Base-by-base conservation (phyloP, 2,888 invertebrate genomes). In the Stomorhina lunata region DNA sequence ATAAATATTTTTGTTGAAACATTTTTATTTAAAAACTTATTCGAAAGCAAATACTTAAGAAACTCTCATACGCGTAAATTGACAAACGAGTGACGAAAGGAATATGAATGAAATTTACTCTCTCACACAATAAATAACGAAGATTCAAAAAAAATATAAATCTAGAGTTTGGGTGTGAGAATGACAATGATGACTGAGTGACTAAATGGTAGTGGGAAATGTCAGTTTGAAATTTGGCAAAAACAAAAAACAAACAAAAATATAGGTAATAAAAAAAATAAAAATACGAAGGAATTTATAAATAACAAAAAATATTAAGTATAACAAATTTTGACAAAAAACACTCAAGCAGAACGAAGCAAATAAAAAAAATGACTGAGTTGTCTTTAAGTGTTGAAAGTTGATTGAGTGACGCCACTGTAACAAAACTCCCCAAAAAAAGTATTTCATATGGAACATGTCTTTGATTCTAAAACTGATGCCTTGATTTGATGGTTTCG, bases 201-300 rank as follows among this genome's bases (percentile, higher is more conserved):
- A n/a, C n/a, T n/a, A n/a, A n/a, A n/a, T 77, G 69, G 43, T 43
- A 34, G 61, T 61, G 50, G n/a, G n/a, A 61, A 68, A 55, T 61
- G 59, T 61, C 59, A 68, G 17, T 12, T 6, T 34, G 12, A 34
- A 57, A n/a, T 27, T 20, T n/a, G 32, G 29, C 17, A 57, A 40
- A 69, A n/a, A 0, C 12, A 20, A 0, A 9, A 48, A 66, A 66
- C 2, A n/a, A 1, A 40, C 40, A 17, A 65, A 1, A 43, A 43
- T 17, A 43, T 10, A 17, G 3, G 4, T 20, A 17, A 37, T 17
- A 12, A 17, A n/a, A n/a, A n/a, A n/a, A 48, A 9, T 3, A 17
- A 37, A 25, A 65, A 45, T 22, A 75, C 45, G 65, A 53, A 22
- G 29, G 22, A 43, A 65, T 22, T 32, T 50, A 43, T 17, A 55